Evolutionary conservation across 92 coral and sea anemone genomes (phyloP).

Genomic region (Epizoanthus rinbou): DNA sequence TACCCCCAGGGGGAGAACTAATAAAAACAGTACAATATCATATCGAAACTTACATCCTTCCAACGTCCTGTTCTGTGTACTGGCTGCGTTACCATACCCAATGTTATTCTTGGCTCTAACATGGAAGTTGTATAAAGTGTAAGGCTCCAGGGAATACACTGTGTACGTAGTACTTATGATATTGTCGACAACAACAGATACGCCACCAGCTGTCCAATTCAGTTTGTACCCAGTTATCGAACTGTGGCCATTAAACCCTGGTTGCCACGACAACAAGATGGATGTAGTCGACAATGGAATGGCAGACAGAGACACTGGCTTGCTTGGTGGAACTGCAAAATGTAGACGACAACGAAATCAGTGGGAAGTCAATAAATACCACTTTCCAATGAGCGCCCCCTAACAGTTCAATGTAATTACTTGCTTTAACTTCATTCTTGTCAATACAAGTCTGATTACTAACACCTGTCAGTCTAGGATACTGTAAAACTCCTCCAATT

Average conservation of each 20-base stretch:
- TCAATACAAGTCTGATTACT: too few relatives aligned
- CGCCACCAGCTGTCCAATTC: slow-evolving; percentile 42
- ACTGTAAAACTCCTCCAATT: too few relatives aligned
- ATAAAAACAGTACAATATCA: neutral
- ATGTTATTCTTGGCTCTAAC: slow-evolving; percentile 69
- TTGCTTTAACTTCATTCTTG: too few relatives aligned
- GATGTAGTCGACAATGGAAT: slow-evolving; percentile 68
- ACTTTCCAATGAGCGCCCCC: neutral
- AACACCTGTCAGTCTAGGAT: too few relatives aligned
- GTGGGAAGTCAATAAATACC: neutral
- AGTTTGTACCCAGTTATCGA: slow-evolving; percentile 75
- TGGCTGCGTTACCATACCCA: slow-evolving; percentile 72
- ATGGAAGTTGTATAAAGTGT: slow-evolving; percentile 62
- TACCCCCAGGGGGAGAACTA: neutral
- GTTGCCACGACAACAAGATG: slow-evolving; percentile 84
- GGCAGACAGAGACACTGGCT: slow-evolving; percentile 62
- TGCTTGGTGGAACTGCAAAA: slow-evolving; percentile 78
- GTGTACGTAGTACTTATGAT: slow-evolving; percentile 45
- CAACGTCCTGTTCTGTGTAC: slow-evolving; percentile 56
- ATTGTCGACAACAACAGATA: slow-evolving; percentile 33
- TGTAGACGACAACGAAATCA: slow-evolving; percentile 2
- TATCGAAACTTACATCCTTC: slow-evolving; percentile 68
- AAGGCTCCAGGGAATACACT: slow-evolving; percentile 64
- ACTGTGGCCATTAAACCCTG: slow-evolving; percentile 87
- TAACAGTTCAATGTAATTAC: too few relatives aligned